Conservation (phyloP, 2,113 vertebrate genomes). For the Engraulis encrasicolus region DNA sequence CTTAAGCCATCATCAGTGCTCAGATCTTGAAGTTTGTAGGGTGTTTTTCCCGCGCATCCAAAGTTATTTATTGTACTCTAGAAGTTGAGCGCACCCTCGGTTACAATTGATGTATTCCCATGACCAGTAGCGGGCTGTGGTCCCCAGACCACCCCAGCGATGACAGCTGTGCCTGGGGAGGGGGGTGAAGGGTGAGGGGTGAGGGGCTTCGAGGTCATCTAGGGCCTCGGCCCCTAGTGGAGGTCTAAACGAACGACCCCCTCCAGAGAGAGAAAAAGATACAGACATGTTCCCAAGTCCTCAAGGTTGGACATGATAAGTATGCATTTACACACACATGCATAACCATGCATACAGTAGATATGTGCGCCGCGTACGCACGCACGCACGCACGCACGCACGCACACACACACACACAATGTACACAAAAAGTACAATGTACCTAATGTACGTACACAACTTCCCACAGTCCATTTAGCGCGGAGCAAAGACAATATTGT, state of each 20-base stretch:
- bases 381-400: too few species aligned
- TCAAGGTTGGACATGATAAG: neutral
- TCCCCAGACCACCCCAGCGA: neutral
- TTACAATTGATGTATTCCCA: too few species aligned
- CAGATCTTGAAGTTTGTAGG: too few species aligned
- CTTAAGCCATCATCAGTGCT: too few species aligned
- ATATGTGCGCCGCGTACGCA: too few species aligned
- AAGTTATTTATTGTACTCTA: too few species aligned
- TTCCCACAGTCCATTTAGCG: neutral
- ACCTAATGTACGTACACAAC: neutral
- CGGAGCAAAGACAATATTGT: neutral
- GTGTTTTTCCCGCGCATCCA: too few species aligned
- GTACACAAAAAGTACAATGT: too few species aligned
- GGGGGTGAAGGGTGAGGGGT: neutral
- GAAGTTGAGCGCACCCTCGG: too few species aligned
- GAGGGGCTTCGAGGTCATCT: constrained; percentile 13
- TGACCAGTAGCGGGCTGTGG: neutral
- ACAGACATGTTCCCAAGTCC: neutral
- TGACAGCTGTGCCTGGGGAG: neutral
- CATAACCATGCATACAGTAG: too few species aligned
- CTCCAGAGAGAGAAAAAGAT: neutral
- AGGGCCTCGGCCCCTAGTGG: neutral
- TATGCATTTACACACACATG: neutral
- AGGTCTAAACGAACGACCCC: neutral
- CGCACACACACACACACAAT: too few species aligned